Evolutionary conservation across 2,797 vertebrate genomes (phyloP), one percentile per base, ranked within the genome.

Genomic region (Gallirallus australis): DNA sequence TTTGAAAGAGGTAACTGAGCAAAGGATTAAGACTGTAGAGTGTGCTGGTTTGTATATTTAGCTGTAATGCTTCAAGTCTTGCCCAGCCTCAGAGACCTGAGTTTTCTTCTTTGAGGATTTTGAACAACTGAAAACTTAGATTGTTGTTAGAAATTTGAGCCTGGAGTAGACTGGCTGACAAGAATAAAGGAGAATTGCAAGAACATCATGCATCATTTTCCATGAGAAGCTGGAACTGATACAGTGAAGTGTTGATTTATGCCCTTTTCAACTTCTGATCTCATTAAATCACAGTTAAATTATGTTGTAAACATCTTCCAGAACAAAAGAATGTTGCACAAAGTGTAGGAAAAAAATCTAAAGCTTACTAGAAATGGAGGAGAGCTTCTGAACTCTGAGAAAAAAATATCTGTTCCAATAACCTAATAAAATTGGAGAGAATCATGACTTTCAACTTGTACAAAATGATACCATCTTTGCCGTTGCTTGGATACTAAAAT

Each of bases 401-500:
- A 37, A 82, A 82, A 45, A 75, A 92, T 85, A 68, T 86, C 48
- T 87, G 10, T 57, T 79, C 42, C 1, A 3, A 48, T 80, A 84
- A 79, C 45, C 45, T 64, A 57, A 57, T 64, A 89, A 52, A 82
- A 87, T 6, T 69, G 19, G 47, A 50, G 60, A 91, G 52, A 66
- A 52, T 42, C 20, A 33, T 1, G 9, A 45, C 59, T 93, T 90
- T 83, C 54, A 88, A 16, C 37, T 56, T 56, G 14, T 19, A 42
- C 47, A 64, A 93, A 73, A 73, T 72, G 2, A 1, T 85, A 39
- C 5, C 31, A 40, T 82, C n/a, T 61, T 80, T 85, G 39, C 85
- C 27, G 54, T 92, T 93, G 71, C 90, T 85, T 92, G 35, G 72
- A 52, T 94, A 88, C 89, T 78, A 59, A 94, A 93, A 89, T 86